phyloP scores from a whole-genome alignment of 2,888 invertebrate species.

The Meteorus colon region DNA sequence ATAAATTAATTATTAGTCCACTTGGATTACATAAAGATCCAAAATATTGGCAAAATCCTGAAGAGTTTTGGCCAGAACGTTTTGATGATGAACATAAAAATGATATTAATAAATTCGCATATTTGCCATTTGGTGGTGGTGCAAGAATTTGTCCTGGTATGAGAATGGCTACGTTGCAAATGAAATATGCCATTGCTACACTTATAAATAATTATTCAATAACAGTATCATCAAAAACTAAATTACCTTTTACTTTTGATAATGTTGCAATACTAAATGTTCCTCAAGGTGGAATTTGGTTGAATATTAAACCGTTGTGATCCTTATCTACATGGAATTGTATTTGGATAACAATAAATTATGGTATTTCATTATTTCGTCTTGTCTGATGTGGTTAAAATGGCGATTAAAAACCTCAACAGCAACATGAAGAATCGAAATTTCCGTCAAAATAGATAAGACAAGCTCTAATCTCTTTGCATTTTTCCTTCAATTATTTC shows the following conservation, averaged over 20 bases:
- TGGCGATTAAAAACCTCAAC: too few relatives aligned
- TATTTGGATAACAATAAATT: too few relatives aligned
- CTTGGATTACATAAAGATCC: constrained; percentile 53
- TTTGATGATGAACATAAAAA: constrained; percentile 55
- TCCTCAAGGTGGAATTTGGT: constrained; percentile 55
- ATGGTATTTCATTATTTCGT: too few relatives aligned
- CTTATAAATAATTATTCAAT: constrained; percentile 1
- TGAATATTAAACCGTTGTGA: constrained; percentile 48
- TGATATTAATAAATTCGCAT: constrained; percentile 51
- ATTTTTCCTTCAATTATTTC: too few relatives aligned
- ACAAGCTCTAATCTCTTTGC: too few relatives aligned
- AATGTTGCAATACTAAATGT: neutral
- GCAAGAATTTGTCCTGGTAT: constrained; percentile 63
- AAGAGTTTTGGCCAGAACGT: constrained; percentile 60
- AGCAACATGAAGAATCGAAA: too few relatives aligned
- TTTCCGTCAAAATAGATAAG: too few relatives aligned
- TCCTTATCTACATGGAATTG: neutral
- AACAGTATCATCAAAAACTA: constrained; percentile 23
- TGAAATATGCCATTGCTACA: constrained; percentile 52
- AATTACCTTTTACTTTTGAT: constrained; percentile 22
- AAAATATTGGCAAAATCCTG: constrained; percentile 57
- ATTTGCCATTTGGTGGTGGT: constrained; percentile 63
- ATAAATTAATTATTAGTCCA: constrained; percentile 48
- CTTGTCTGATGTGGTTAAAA: too few relatives aligned
- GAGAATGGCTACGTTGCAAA: constrained; percentile 57